Percentiles rank a stretch among this genome's conserved stretches.
Evolutionary conservation across 2,113 vertebrate species (phyloP).

Genomic region (Herpetotheres cachinnans): DNA sequence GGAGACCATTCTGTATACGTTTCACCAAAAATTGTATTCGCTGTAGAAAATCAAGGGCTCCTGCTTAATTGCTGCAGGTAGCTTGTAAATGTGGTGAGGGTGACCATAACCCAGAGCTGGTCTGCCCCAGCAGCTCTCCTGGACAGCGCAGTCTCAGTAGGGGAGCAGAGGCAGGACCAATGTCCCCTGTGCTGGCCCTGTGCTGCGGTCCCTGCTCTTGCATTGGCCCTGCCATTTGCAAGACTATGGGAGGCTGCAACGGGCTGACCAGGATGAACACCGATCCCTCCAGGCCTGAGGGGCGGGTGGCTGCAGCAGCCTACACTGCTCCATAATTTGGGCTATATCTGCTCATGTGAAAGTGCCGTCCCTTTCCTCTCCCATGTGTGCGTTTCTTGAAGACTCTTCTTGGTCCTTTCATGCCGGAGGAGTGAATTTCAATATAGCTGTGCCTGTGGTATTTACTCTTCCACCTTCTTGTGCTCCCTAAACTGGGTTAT

Average conservation of each 20-base stretch:
- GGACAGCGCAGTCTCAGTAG: not conserved
- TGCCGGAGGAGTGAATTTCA: not conserved
- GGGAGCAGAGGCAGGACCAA: not conserved
- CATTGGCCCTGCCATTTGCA: fast-evolving
- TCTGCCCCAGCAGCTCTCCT: not conserved
- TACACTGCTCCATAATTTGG: not conserved
- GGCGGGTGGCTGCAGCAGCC: not conserved
- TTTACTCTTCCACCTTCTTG: not conserved
- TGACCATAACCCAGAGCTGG: not conserved
- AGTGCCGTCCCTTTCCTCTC: not conserved
- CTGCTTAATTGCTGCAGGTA: not conserved
- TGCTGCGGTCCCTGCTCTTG: not conserved
- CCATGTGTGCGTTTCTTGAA: not conserved
- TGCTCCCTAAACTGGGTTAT: not conserved
- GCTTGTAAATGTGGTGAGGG: not conserved
- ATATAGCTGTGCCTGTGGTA: not conserved
- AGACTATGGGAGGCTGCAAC: not conserved
- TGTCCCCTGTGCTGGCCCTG: not conserved
- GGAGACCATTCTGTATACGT: not conserved
- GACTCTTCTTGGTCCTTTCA: not conserved
- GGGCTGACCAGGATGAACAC: not conserved
- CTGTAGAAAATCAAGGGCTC: not conserved
- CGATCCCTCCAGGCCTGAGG: fast-evolving
- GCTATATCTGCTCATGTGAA: not conserved
- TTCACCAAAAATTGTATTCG: not conserved